Percentiles rank a stretch among this genome's conserved stretches.
Conservation (phyloP, 2,113 vertebrate genomes). For the Acrocephalus arundinaceus region DNA sequence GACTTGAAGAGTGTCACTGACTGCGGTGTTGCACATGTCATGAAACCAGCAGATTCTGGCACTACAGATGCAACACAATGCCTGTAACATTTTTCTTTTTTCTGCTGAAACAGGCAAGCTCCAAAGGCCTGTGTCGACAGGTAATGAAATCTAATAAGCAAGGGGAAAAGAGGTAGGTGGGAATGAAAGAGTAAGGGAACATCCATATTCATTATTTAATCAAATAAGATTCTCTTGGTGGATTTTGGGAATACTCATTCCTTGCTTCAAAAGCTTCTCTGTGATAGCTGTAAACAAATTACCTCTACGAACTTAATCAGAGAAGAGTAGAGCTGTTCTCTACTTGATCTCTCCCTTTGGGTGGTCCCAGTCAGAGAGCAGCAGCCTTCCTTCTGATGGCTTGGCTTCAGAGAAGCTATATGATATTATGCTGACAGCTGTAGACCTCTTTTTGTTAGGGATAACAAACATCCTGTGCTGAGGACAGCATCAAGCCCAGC, state of each 20-base stretch:
- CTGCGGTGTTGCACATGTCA: slow-evolving; percentile 30
- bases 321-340: slow-evolving; percentile 68
- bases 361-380: slow-evolving; percentile 77
- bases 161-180: slow-evolving; percentile 10
- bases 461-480: slow-evolving; percentile 82
- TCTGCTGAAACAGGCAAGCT: slow-evolving; percentile 52
- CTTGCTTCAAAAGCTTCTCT: slow-evolving; percentile 71
- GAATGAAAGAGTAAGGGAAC: slow-evolving; percentile 49
- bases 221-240: slow-evolving; percentile 74
- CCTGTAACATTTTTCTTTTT: slow-evolving; percentile 62
- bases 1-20: slow-evolving; percentile 34
- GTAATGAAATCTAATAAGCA: slow-evolving; percentile 77
- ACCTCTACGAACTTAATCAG: slow-evolving; percentile 76
- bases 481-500: slow-evolving; percentile 79
- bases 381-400: slow-evolving; percentile 65
- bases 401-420: slow-evolving; percentile 75
- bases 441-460: slow-evolving; percentile 82
- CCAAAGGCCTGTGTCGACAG: slow-evolving; percentile 68
- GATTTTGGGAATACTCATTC: slow-evolving; percentile 75
- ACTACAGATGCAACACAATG: slow-evolving; percentile 3
- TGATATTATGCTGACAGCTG: slow-evolving; percentile 80
- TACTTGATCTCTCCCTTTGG: slow-evolving; percentile 81
- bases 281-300: slow-evolving; percentile 82
- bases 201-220: slow-evolving; percentile 81
- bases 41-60: slow-evolving; percentile 61